Evolutionary conservation across 2,113 vertebrate species (phyloP), one percentile per base, ranked within the genome.

Genomic region (Poecile atricapillus): DNA sequence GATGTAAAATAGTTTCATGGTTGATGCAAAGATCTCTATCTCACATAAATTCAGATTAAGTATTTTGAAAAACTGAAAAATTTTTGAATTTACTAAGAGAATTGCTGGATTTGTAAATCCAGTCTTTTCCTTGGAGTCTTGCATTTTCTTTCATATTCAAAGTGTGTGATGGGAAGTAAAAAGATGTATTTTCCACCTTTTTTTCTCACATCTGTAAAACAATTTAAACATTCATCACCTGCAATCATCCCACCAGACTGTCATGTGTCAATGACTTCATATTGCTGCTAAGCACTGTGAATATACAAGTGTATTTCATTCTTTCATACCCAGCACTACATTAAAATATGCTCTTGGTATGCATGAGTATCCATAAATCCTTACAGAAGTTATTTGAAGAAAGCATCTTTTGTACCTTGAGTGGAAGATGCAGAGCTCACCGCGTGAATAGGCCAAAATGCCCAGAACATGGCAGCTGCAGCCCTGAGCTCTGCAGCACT

Each of bases 381-480:
- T 33, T 47, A 10, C 2, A 13, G 47, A 60, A 49, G 23, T 37
- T 18, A 33, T 43, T 59, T 49, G 28, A 67, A 30, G 47, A 59
- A 64, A 41, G 7, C 46, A 24, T 24, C 23, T 56, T 70, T 21
- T 20, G 5, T 28, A 37, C 13, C 9, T 1, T 5, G 31, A 41
- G 39, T 11, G 16, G 60, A 37, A 49, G 56, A 28, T 21, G 5
- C 8, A 25, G n/a, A 33, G 44, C 30, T 85, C 13, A 16, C 5
- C 1, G 7, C 4, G 9, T 0, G 1, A 30, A 31, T 5, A 49
- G 70, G 31, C 31, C 44, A 5, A 50, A 52, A 49, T 0, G 3
- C 30, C 46, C 30, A 10, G 22, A 20, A 13, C 16, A 15, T 0
- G 5, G 31, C 44, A 75, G 60, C 50, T 30, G 35, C 31, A 62